Percentiles rank a stretch among this genome's conserved stretches.
phyloP scores from a whole-genome alignment of 1,140 invertebrate species.

The Mesaphorura yosii region DNA sequence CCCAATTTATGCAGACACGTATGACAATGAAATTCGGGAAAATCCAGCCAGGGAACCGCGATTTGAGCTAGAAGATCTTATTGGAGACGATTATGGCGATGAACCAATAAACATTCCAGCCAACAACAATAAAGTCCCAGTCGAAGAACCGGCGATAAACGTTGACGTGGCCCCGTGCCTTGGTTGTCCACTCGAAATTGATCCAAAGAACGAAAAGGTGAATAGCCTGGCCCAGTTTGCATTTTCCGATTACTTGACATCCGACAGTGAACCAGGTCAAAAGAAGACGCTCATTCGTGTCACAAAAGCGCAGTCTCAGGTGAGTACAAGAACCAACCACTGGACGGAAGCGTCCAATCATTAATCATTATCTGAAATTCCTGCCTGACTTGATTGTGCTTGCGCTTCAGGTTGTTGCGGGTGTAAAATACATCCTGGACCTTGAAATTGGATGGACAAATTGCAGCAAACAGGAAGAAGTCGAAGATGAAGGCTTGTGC shows the following conservation, averaged over 20 bases:
- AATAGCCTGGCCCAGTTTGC: slow-evolving; percentile 29
- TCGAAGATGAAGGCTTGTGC: slow-evolving; percentile 5
- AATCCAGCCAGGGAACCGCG: background rate
- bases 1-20: too few relatives aligned
- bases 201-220: slow-evolving; percentile 26
- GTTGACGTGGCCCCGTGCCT: slow-evolving; percentile 17
- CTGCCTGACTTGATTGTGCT: background rate
- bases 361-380: background rate
- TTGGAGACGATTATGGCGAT: background rate
- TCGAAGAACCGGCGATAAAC: slow-evolving; percentile 15
- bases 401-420: slow-evolving; percentile 17
- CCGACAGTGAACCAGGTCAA: background rate
- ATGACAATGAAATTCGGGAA: too few relatives aligned
- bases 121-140: background rate
- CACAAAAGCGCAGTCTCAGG: slow-evolving; percentile 29
- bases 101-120: background rate
- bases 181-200: slow-evolving; percentile 27
- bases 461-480: slow-evolving; percentile 13
- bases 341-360: too few relatives aligned
- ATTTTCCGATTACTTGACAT: slow-evolving; percentile 14
- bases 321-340: too few relatives aligned
- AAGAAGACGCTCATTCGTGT: slow-evolving; percentile 26
- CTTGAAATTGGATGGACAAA: slow-evolving; percentile 20
- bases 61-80: background rate
- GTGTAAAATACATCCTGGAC: slow-evolving; percentile 24